phyloP scores from a whole-genome alignment of 2,888 invertebrate genomes.

The Troides helena region DNA sequence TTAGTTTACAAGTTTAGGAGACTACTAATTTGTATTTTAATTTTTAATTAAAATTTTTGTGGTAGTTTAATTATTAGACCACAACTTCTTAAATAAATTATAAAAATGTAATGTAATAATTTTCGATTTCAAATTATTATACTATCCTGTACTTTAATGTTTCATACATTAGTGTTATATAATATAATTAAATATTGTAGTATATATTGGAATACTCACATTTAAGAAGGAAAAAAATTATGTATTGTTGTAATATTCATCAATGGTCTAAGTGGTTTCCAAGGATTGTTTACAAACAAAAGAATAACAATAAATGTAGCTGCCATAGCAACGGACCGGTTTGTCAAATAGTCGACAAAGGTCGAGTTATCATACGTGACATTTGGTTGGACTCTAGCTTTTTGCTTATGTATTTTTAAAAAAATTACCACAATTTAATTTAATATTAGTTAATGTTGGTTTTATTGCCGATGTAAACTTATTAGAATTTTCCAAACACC shows the following conservation, averaged over 20 bases:
- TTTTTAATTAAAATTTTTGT: no score
- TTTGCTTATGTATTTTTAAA: neutral
- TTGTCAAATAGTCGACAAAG: neutral
- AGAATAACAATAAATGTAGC: conserved; percentile 22
- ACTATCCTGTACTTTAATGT: neutral
- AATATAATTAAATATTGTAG: neutral
- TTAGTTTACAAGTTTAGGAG: no score
- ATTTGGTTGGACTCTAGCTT: neutral
- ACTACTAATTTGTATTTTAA: no score
- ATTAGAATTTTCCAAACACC: no score
- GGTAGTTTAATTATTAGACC: no score
- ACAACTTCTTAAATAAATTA: no score
- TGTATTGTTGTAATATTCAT: neutral
- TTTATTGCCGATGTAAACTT: no score
- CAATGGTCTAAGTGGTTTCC: conserved; percentile 1
- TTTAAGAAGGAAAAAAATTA: neutral
- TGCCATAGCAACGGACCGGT: conserved; percentile 31
- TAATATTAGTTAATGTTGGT: no score
- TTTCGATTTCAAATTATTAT: neutral
- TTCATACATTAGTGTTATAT: neutral
- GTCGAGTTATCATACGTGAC: neutral
- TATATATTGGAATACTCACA: conserved; percentile 8
- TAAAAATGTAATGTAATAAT: no score
- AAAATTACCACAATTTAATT: no score
- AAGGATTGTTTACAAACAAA: conserved; percentile 29